Base-by-base conservation (phyloP, 2,113 vertebrate genomes). In the Mastomys coucha region DNA sequence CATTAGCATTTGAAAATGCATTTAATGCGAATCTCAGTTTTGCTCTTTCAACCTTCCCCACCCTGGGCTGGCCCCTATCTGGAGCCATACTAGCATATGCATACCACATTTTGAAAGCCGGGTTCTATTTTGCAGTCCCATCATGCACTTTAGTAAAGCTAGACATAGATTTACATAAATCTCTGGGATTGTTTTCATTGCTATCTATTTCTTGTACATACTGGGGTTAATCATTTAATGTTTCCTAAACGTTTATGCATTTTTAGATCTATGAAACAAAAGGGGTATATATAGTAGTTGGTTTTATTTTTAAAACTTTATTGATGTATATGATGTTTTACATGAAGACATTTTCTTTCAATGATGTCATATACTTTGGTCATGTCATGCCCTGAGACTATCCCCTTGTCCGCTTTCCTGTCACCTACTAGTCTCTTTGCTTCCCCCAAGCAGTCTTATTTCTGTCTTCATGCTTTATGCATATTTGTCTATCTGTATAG, bases 1-100 rank as follows among this genome's bases (percentile, higher is more conserved):
- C n/a, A 70, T 67, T 93, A 17, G 88, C 77, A 77, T 76, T 91
- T 88, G 67, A 92, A 92, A 91, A 51, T 69, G 75, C 77, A 56
- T 73, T 45, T 53, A 67, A 89, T 87, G 9, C 51, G 89, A 73
- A 87, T 53, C 69, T 89, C 87, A 60, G 9, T 5, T 86, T 65
- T 45, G 26, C 31, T 69, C 39, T 19, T 85, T 67, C 82, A 51
- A 17, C 20, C 36, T 73, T 76, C 53, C 22, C 45, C 26, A 60
- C 31, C 11, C 51, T 70, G 24, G 36, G 10, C 7, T 96, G 16
- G 81, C 28, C 14, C 42, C 2, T 56, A 2, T 58, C 65, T 93
- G 51, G 58, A 67, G 70, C 49, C 51, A 72, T 11, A 51, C 1
- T 28, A 73, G 31, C 56, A 42, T 81, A 42, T 91, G 65, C 63